phyloP scores from a whole-genome alignment of 1,140 invertebrate genomes.

The Thaumatotibia leucotreta region DNA sequence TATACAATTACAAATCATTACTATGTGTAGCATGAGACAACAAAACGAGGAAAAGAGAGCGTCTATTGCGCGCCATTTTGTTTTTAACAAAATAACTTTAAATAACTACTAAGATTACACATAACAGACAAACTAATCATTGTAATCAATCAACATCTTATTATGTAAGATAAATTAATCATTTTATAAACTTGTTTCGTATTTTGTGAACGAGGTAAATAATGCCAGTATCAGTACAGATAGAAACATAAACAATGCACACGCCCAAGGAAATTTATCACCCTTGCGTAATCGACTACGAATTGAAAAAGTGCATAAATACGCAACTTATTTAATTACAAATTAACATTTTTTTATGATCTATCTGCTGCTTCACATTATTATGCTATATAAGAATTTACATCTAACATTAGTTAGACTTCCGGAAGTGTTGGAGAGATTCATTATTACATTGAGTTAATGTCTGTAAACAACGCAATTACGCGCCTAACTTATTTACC shows the following conservation, averaged over 20 bases:
- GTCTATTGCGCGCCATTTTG: slow-evolving; percentile 12
- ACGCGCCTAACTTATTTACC: slow-evolving; percentile 31
- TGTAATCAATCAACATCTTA: no score
- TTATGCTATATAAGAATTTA: background rate
- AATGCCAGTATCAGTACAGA: background rate
- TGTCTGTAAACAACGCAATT: slow-evolving; percentile 71
- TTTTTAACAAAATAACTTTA: slow-evolving; percentile 5
- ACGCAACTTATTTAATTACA: background rate
- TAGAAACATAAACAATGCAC: slow-evolving; percentile 11
- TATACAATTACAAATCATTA: background rate
- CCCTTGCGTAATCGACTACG: slow-evolving; percentile 8
- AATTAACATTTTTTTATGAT: background rate
- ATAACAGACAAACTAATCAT: no score
- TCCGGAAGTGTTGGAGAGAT: background rate
- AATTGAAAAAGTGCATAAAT: background rate
- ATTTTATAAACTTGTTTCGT: background rate
- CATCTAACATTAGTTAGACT: background rate
- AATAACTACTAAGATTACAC: background rate
- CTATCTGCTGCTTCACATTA: background rate
- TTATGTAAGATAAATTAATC: background rate
- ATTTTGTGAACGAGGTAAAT: background rate
- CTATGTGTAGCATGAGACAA: slow-evolving; percentile 12
- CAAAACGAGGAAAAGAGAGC: background rate
- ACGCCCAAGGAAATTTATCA: background rate
- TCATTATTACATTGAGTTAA: slow-evolving; percentile 11